Percentiles rank a stretch among this genome's conserved stretches.
phyloP scores from a whole-genome alignment of 2,888 invertebrate species.

The Dryocosmus kuriphilus region DNA sequence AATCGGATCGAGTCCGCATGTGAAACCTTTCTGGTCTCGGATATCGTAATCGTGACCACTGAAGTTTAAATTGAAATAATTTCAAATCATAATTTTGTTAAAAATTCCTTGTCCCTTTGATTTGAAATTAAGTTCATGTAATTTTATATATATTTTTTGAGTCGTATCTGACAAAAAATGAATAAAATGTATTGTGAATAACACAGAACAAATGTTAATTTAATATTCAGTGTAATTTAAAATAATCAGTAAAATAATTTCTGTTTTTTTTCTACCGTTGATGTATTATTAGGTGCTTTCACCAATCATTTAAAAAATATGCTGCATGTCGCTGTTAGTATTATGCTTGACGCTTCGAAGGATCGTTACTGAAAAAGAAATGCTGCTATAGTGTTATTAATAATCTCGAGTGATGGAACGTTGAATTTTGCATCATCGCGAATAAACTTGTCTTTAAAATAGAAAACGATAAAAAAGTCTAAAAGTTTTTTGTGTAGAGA shows the following conservation, averaged over 20 bases:
- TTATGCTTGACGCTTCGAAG: not conserved
- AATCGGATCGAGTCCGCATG: no score
- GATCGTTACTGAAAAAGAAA: constrained; percentile 8
- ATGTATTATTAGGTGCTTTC: not conserved
- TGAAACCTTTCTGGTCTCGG: no score
- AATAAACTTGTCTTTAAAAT: not conserved
- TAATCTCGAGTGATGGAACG: constrained; percentile 22
- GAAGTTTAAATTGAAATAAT: no score
- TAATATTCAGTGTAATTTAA: no score
- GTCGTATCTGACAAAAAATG: no score
- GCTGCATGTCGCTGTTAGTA: not conserved
- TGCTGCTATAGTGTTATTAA: constrained; percentile 22
- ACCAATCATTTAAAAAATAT: not conserved
- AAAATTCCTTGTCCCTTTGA: no score
- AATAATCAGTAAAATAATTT: not conserved
- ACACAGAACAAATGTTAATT: no score
- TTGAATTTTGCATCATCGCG: not conserved
- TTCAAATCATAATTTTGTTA: no score
- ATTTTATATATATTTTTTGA: no score
- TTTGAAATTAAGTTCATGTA: no score
- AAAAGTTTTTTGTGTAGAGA: not conserved
- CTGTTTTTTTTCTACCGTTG: not conserved
- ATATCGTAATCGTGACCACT: no score
- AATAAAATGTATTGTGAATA: no score
- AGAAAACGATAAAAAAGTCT: not conserved